Percentiles rank a stretch among this genome's conserved stretches.
phyloP scores from a whole-genome alignment of 1,140 invertebrate species.

The Drosophila nikananu region DNA sequence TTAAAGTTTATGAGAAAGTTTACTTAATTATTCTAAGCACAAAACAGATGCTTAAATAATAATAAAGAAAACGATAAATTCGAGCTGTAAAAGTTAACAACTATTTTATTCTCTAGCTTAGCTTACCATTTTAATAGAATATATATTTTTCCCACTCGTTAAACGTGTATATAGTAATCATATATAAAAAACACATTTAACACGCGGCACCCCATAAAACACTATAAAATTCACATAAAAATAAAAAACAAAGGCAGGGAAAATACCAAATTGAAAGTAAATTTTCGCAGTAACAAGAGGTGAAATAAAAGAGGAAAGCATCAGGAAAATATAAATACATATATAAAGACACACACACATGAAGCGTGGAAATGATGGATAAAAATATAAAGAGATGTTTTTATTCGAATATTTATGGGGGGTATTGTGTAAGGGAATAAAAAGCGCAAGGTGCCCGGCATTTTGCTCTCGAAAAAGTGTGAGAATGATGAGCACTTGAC shows the following conservation, averaged over 20 bases:
- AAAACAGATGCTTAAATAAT: background rate
- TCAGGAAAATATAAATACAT: slow-evolving; percentile 23
- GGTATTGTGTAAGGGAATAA: slow-evolving; percentile 59
- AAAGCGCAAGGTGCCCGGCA: slow-evolving; percentile 41
- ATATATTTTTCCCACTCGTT: too few species aligned
- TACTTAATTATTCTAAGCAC: background rate
- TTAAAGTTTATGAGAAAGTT: slow-evolving; percentile 1
- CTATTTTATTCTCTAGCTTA: background rate
- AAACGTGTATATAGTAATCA: background rate
- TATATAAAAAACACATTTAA: background rate
- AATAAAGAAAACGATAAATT: background rate
- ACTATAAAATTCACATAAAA: slow-evolving; percentile 64
- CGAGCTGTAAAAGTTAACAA: background rate
- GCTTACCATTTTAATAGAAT: background rate
- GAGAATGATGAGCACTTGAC: slow-evolving; percentile 57
- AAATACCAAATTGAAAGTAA: slow-evolving; percentile 71
- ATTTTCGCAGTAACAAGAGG: slow-evolving; percentile 40
- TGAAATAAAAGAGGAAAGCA: slow-evolving; percentile 8
- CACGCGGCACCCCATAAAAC: slow-evolving; percentile 27
- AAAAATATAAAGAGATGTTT: slow-evolving; percentile 48
- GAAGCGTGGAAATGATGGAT: slow-evolving; percentile 39
- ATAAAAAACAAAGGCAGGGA: slow-evolving; percentile 55
- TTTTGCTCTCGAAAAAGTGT: slow-evolving; percentile 32
- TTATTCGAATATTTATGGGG: slow-evolving; percentile 59
- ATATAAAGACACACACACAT: slow-evolving; percentile 2